phyloP scores from a whole-genome alignment of 2,888 invertebrate genomes.

The Campoplex nolae region DNA sequence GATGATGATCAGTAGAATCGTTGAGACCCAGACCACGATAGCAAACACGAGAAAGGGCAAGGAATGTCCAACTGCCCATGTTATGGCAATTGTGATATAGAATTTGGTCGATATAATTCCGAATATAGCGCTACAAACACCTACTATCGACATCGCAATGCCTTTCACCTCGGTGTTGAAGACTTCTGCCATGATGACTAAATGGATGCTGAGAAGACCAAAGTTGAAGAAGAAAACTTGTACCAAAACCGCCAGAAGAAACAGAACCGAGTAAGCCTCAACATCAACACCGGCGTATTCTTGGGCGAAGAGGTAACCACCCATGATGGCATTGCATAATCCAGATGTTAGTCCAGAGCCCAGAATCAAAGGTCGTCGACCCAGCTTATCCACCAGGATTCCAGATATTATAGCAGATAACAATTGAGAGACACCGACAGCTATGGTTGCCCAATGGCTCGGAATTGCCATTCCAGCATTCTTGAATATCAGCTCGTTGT shows the following conservation, averaged over 20 bases:
- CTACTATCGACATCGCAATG: slow-evolving; percentile 69
- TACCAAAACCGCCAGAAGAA: slow-evolving; percentile 71
- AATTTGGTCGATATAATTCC: slow-evolving; percentile 68
- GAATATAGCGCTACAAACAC: slow-evolving; percentile 68
- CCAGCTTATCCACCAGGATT: slow-evolving; percentile 83
- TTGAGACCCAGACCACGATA: slow-evolving; percentile 66
- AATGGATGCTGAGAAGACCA: slow-evolving; percentile 72
- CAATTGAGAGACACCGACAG: slow-evolving; percentile 76
- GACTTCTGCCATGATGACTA: slow-evolving; percentile 75
- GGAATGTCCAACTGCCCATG: slow-evolving; percentile 73
- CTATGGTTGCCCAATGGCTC: slow-evolving; percentile 74
- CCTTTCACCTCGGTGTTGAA: slow-evolving; percentile 76
- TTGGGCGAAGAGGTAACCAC: slow-evolving; percentile 72
- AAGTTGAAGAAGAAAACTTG: slow-evolving; percentile 73
- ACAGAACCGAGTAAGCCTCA: slow-evolving; percentile 63
- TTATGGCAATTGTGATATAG: slow-evolving; percentile 73
- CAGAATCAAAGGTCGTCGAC: slow-evolving; percentile 84
- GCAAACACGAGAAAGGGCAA: slow-evolving; percentile 72
- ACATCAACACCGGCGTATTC: slow-evolving; percentile 72
- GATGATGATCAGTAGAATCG: slow-evolving; percentile 64
- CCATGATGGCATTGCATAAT: slow-evolving; percentile 72
- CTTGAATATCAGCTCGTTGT: slow-evolving; percentile 84
- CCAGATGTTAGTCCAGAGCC: slow-evolving; percentile 77
- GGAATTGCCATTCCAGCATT: slow-evolving; percentile 73
- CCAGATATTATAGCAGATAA: slow-evolving; percentile 78